phyloP scores from a whole-genome alignment of 1,140 invertebrate species.

The Drosophila triauraria region DNA sequence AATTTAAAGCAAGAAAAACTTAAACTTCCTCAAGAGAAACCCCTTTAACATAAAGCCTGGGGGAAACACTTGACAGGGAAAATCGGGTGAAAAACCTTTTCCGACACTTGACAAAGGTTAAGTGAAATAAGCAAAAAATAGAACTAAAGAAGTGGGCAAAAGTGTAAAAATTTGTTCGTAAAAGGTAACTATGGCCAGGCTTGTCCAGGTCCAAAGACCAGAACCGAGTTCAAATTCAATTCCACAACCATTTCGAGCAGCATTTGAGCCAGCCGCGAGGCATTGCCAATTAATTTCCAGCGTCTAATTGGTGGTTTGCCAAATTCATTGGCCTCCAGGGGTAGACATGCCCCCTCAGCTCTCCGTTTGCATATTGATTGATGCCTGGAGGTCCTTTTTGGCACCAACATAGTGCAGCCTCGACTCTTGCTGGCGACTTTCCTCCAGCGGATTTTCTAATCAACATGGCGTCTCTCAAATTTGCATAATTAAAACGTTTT shows the following conservation, averaged over 20 bases:
- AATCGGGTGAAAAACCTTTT: conserved; percentile 44
- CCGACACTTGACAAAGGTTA: conserved; percentile 53
- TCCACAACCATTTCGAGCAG: conserved; percentile 7
- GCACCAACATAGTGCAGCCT: conserved; percentile 15
- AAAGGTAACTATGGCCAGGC: background rate
- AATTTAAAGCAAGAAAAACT: background rate
- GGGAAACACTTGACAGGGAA: conserved; percentile 1
- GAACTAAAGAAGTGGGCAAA: conserved; percentile 6
- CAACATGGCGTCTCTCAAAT: conserved; percentile 65
- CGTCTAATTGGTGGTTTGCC: conserved; percentile 70
- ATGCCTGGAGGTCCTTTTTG: conserved; percentile 37
- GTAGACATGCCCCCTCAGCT: conserved; percentile 11
- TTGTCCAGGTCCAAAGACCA: background rate
- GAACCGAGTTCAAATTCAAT: background rate
- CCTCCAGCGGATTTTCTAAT: conserved; percentile 74
- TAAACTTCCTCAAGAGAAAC: background rate
- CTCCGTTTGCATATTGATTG: conserved; percentile 67
- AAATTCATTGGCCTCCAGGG: conserved; percentile 59
- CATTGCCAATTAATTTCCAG: conserved; percentile 73
- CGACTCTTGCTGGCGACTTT: conserved; percentile 2
- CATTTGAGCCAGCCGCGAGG: conserved; percentile 30
- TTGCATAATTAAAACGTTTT: conserved; percentile 79
- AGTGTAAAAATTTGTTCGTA: conserved; percentile 34
- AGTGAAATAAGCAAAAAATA: background rate
- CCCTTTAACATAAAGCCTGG: background rate